Evolutionary conservation across 2,888 invertebrate species (phyloP).

Genomic region (Uloborus plumipes): DNA sequence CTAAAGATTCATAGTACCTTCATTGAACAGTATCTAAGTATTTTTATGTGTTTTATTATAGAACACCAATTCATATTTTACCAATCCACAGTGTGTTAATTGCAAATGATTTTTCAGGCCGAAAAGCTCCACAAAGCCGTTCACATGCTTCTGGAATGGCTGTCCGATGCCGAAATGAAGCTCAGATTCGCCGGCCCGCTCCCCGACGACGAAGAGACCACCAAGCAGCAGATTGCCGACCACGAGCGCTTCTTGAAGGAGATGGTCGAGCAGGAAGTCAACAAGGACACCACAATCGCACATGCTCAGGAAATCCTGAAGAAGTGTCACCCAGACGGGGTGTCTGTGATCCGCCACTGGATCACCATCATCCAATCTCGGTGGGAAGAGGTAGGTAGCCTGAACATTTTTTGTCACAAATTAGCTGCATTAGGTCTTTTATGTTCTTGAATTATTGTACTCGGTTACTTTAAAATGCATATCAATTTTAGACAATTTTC

Average conservation of each 20-base stretch:
- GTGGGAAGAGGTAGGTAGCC: constrained; percentile 86
- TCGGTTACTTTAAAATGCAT: too few species aligned
- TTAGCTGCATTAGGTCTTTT: too few species aligned
- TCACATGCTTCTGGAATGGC: constrained; percentile 95
- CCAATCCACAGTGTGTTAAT: too few species aligned
- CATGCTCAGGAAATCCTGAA: constrained; percentile 90
- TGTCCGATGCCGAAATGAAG: constrained; percentile 95
- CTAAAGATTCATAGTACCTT: too few species aligned
- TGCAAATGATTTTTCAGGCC: constrained; percentile 75
- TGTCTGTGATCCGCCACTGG: constrained; percentile 99
- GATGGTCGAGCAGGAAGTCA: constrained; percentile 84
- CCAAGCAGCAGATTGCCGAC: constrained; percentile 85
- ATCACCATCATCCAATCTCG: constrained; percentile 95
- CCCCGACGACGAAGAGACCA: constrained; percentile 91
- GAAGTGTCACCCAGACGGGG: constrained; percentile 96
- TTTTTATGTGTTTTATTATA: too few species aligned
- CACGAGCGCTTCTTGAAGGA: constrained; percentile 87
- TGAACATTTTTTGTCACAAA: too few species aligned
- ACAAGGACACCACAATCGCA: constrained; percentile 87
- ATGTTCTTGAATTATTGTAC: background rate
- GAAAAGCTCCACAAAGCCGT: constrained; percentile 93
- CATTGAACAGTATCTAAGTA: too few species aligned
- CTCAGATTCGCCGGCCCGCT: constrained; percentile 91
- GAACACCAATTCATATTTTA: too few species aligned
- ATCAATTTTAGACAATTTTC: too few species aligned